phyloP scores from a whole-genome alignment of 1,140 invertebrate genomes.

The Patella vulgata region DNA sequence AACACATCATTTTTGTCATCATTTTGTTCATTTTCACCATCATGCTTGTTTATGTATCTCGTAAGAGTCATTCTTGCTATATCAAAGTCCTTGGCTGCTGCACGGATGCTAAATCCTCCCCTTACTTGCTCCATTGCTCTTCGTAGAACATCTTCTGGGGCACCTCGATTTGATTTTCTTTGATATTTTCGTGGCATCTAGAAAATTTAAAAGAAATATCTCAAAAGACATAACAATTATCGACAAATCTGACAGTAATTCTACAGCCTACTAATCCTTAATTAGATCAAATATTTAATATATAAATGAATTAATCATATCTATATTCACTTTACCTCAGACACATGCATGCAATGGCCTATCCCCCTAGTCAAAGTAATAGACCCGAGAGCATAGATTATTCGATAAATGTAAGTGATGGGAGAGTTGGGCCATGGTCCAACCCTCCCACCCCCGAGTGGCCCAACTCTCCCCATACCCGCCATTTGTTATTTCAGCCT shows the following conservation, averaged over 20 bases:
- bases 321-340: too few species aligned
- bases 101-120: neutral
- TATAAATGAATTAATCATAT: too few species aligned
- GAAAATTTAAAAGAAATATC: neutral
- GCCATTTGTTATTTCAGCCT: neutral
- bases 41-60: conserved; percentile 3
- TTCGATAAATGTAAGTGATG: too few species aligned
- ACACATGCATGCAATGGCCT: too few species aligned
- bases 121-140: neutral
- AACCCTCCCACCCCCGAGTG: neutral
- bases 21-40: too few species aligned
- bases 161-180: neutral
- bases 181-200: neutral
- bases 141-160: neutral
- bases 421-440: conserved; percentile 8
- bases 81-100: neutral
- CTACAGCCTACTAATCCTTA: too few species aligned
- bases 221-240: neutral
- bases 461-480: neutral
- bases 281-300: too few species aligned
- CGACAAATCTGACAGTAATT: too few species aligned
- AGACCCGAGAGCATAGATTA: too few species aligned
- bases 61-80: conserved; percentile 1
- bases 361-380: too few species aligned
- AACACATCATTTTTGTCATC: neutral